phyloP scores from a whole-genome alignment of 1,140 invertebrate genomes.

The Sycobia sp. region DNA sequence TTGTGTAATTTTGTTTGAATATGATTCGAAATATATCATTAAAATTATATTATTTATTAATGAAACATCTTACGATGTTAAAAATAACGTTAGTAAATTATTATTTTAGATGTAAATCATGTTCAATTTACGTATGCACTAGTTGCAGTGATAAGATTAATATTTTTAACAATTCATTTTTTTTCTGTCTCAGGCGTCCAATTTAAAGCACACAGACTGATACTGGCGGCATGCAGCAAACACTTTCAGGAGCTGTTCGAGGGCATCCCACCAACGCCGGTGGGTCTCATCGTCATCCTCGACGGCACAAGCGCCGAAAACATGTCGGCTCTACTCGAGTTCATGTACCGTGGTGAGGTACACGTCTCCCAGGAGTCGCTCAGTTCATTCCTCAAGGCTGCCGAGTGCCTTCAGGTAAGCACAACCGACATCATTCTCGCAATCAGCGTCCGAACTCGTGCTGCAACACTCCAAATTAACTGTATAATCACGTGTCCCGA shows the following conservation, averaged over 20 bases:
- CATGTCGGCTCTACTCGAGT: slow-evolving; percentile 87
- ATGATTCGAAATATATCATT: too few species aligned
- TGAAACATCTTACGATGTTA: too few species aligned
- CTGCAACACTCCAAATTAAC: neutral
- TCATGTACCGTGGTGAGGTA: slow-evolving; percentile 93
- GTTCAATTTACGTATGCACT: too few species aligned
- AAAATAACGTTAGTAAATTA: too few species aligned
- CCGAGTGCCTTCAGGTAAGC: slow-evolving; percentile 82
- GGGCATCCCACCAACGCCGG: slow-evolving; percentile 80
- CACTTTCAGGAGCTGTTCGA: slow-evolving; percentile 92
- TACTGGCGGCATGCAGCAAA: slow-evolving; percentile 90
- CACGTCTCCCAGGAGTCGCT: slow-evolving; percentile 88
- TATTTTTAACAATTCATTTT: too few species aligned
- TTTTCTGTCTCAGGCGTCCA: slow-evolving; percentile 71
- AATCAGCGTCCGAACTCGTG: neutral
- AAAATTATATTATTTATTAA: too few species aligned
- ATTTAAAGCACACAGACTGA: slow-evolving; percentile 89
- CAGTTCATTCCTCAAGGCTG: slow-evolving; percentile 87
- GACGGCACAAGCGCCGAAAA: slow-evolving; percentile 86
- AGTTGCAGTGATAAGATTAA: too few species aligned
- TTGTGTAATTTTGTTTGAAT: too few species aligned
- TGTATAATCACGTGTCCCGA: neutral
- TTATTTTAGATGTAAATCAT: too few species aligned
- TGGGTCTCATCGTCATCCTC: slow-evolving; percentile 82
- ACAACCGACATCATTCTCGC: neutral